These are phyloP conservation scores for Littorina saxatilis DNA, from an alignment of 1,140 invertebrate species.

Conservation along the genomic window DNA sequence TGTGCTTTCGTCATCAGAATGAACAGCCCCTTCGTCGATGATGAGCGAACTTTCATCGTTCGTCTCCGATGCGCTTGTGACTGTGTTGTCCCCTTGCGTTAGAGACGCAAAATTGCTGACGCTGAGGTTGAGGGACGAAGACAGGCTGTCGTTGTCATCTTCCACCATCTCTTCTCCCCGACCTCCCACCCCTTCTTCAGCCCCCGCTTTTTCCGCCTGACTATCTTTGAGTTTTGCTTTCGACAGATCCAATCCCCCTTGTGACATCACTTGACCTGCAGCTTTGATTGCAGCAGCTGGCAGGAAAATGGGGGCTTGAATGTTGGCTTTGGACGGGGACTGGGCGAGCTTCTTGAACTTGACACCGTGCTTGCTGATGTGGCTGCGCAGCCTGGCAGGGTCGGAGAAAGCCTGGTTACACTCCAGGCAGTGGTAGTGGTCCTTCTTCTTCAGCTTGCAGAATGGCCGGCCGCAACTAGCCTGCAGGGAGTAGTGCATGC, in stretches of 20 bases:
- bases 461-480: slow-evolving; percentile 88
- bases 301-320: background rate
- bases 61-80: background rate
- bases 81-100: background rate
- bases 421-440: slow-evolving; percentile 91
- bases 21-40: slow-evolving; percentile 23
- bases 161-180: slow-evolving; percentile 34
- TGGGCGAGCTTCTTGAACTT: slow-evolving; percentile 53
- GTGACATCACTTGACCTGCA: background rate
- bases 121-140: slow-evolving; percentile 66
- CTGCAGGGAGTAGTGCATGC: slow-evolving; percentile 66
- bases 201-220: background rate
- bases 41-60: slow-evolving; percentile 19
- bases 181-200: background rate
- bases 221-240: slow-evolving; percentile 4
- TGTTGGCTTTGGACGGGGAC: background rate
- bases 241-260: slow-evolving; percentile 35
- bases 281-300: background rate
- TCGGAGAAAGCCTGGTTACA: slow-evolving; percentile 85
- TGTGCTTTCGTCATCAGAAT: background rate
- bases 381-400: slow-evolving; percentile 72
- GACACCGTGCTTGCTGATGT: slow-evolving; percentile 75
- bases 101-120: background rate
- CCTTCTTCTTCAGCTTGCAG: slow-evolving; percentile 89
- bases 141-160: slow-evolving; percentile 47